Evolutionary conservation across 2,113 vertebrate genomes (phyloP).

Genomic region (Macrotis lagotis): DNA sequence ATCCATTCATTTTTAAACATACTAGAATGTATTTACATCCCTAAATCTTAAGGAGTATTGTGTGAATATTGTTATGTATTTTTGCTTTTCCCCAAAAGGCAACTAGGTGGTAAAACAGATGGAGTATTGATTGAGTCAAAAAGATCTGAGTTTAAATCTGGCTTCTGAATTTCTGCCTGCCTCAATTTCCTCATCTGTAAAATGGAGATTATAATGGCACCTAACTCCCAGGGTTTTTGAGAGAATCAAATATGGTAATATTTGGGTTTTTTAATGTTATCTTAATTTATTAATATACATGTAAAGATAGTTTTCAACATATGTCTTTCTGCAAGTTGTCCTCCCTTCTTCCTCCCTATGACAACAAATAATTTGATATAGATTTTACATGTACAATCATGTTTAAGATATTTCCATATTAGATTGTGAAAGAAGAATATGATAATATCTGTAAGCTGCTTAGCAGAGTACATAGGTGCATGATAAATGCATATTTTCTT

Average conservation of each 20-base stretch:
- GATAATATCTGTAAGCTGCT: neutral
- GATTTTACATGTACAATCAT: no score
- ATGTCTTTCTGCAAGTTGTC: no score
- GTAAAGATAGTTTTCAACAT: no score
- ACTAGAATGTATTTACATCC: conserved; percentile 80
- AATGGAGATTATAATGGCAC: neutral
- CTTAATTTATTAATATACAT: no score
- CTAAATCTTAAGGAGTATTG: conserved; percentile 79
- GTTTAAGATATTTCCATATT: no score
- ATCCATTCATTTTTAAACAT: conserved; percentile 71
- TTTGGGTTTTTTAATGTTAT: no score
- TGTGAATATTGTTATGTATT: conserved; percentile 73
- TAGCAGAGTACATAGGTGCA: neutral
- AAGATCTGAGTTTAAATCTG: neutral
- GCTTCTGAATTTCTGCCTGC: neutral
- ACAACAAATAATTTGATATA: no score
- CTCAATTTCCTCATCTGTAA: neutral
- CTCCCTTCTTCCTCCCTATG: no score
- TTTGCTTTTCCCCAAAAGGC: neutral
- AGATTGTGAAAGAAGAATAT: no score
- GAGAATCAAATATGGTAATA: neutral
- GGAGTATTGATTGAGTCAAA: neutral
- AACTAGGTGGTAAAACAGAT: neutral
- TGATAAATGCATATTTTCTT: neutral
- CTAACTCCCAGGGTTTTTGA: neutral